Evolutionary conservation across 1,140 invertebrate genomes (phyloP).

Genomic region (Nasonia giraulti): DNA sequence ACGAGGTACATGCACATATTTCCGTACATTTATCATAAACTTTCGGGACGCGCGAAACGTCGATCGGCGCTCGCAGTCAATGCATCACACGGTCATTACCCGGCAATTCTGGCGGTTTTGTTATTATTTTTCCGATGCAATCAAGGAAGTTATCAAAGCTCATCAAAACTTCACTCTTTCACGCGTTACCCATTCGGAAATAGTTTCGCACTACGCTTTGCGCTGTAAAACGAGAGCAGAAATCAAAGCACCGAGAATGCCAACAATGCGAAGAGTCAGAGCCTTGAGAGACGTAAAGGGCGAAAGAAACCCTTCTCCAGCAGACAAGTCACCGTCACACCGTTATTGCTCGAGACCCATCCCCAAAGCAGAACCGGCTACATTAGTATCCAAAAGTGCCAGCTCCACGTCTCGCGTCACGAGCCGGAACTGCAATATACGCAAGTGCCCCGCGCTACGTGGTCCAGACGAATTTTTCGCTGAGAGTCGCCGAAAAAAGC

Average conservation of each 20-base stretch:
- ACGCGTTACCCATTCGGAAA: too few relatives aligned
- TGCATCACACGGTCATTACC: conserved; percentile 38
- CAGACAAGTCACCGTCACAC: not conserved
- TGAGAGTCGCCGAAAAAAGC: not conserved
- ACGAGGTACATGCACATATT: conserved; percentile 20
- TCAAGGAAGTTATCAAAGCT: too few relatives aligned
- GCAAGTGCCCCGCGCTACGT: not conserved
- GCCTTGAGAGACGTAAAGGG: not conserved
- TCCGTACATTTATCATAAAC: conserved; percentile 42
- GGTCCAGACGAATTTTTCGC: not conserved
- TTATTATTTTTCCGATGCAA: not conserved
- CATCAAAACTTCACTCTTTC: too few relatives aligned
- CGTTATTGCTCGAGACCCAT: not conserved
- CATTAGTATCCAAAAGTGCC: not conserved
- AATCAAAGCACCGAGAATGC: not conserved
- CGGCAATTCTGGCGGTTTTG: not conserved
- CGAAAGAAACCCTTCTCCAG: not conserved
- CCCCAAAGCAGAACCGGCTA: not conserved
- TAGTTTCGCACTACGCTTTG: too few relatives aligned
- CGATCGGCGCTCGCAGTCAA: conserved; percentile 22
- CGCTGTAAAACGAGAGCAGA: not conserved
- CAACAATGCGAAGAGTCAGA: not conserved
- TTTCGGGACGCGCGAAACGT: conserved; percentile 30
- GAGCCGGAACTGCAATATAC: not conserved
- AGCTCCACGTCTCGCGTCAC: not conserved